phyloP scores from a whole-genome alignment of 2,113 vertebrate species.

The Pseudopodoces humilis region DNA sequence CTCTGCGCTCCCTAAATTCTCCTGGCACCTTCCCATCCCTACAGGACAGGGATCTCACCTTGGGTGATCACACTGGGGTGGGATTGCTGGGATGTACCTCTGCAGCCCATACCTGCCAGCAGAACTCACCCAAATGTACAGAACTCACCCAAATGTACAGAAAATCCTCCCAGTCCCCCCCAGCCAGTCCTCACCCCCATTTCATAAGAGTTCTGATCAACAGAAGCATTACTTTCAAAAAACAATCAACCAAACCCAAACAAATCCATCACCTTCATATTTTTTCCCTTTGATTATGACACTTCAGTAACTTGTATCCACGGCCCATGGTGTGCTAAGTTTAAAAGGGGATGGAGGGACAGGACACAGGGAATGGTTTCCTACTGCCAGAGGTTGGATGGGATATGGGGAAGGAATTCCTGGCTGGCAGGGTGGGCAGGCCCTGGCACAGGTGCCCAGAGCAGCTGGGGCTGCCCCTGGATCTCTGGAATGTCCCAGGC shows the following conservation, averaged over 20 bases:
- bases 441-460: neutral
- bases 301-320: neutral
- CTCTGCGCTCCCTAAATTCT: accelerated
- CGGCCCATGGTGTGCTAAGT: accelerated
- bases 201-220: neutral
- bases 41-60: neutral
- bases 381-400: neutral
- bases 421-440: accelerated
- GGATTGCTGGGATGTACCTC: accelerated
- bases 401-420: neutral
- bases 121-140: too few relatives aligned
- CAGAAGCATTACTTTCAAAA: neutral
- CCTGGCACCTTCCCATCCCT: neutral
- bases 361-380: neutral
- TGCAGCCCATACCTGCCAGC: neutral
- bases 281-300: neutral
- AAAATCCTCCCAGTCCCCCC: neutral
- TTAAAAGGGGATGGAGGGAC: neutral
- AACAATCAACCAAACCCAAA: neutral
- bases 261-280: neutral
- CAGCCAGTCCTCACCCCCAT: neutral
- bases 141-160: neutral
- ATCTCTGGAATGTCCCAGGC: neutral
- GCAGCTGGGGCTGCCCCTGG: neutral
- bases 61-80: accelerated